Conservation (phyloP, 2,797 vertebrate species). For the Labroides dimidiatus region DNA sequence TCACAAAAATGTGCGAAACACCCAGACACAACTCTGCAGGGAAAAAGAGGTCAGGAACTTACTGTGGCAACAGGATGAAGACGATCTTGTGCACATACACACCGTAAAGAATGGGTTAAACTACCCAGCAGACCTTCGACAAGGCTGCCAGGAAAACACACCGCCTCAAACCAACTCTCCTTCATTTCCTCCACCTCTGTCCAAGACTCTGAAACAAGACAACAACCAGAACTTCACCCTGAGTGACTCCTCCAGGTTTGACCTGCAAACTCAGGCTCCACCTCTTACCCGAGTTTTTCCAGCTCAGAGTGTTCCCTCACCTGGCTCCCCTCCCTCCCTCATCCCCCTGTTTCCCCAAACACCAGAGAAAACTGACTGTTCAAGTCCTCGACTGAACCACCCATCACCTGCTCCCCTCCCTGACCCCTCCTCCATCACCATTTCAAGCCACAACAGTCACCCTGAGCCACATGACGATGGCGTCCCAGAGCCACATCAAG, state of each 20-base stretch:
- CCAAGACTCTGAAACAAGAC: slow-evolving; percentile 70
- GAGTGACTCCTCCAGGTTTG: background rate
- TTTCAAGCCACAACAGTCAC: slow-evolving; percentile 71
- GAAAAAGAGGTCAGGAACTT: background rate
- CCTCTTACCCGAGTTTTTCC: slow-evolving; percentile 45
- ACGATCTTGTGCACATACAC: slow-evolving; percentile 77
- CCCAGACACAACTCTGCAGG: background rate
- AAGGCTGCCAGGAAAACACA: background rate
- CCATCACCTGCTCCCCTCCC: too few species aligned
- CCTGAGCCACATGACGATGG: slow-evolving; percentile 59
- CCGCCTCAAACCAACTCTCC: background rate
- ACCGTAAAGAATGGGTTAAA: slow-evolving; percentile 34
- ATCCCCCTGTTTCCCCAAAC: background rate
- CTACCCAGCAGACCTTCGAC: background rate
- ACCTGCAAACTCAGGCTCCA: background rate
- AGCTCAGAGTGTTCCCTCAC: slow-evolving; percentile 54
- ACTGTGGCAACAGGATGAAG: slow-evolving; percentile 37
- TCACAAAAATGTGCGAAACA: background rate
- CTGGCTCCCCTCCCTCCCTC: slow-evolving; percentile 53
- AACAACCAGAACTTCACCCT: slow-evolving; percentile 43
- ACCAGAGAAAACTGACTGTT: background rate
- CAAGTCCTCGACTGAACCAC: too few species aligned
- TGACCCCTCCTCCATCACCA: background rate
- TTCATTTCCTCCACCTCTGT: background rate
- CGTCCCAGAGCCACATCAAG: background rate